phyloP scores from a whole-genome alignment of 1,140 invertebrate species.

The Lineus longissimus region DNA sequence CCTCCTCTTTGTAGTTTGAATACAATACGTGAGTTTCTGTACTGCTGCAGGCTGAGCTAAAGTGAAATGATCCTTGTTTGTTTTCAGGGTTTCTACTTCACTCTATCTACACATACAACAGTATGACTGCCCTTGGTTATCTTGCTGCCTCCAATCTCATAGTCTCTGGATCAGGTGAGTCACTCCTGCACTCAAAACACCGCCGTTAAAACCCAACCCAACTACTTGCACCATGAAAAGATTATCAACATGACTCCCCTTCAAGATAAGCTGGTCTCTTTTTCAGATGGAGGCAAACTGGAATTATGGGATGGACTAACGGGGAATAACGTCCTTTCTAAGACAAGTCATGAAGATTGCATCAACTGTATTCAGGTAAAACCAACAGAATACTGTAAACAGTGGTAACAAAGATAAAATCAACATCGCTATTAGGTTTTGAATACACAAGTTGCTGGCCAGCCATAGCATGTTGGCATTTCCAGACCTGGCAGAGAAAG shows the following conservation, averaged over 20 bases:
- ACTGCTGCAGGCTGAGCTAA: too few relatives aligned
- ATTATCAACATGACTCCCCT: too few relatives aligned
- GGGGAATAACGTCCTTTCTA: slow-evolving; percentile 26
- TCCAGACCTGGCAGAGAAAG: too few relatives aligned
- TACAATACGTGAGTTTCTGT: too few relatives aligned
- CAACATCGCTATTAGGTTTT: too few relatives aligned
- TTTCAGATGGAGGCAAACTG: slow-evolving; percentile 42
- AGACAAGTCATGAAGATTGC: slow-evolving; percentile 25
- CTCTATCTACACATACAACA: slow-evolving; percentile 41
- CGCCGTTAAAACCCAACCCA: background rate
- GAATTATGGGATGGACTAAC: slow-evolving; percentile 36
- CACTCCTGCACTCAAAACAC: background rate
- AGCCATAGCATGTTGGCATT: too few relatives aligned
- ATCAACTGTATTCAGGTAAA: slow-evolving; percentile 36
- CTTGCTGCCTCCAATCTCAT: slow-evolving; percentile 20
- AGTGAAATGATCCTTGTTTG: slow-evolving; percentile 4
- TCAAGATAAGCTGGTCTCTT: too few relatives aligned
- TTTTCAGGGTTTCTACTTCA: slow-evolving; percentile 19
- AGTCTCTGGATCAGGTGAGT: slow-evolving; percentile 36
- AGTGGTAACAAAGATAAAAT: too few relatives aligned
- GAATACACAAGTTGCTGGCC: too few relatives aligned
- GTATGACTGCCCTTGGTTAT: slow-evolving; percentile 30
- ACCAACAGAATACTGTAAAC: too few relatives aligned
- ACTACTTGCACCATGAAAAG: background rate
- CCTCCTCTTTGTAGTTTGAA: too few relatives aligned